These are phyloP conservation scores for Podargus strigoides DNA, from an alignment of 2,797 vertebrate genomes.

Conservation along the genomic window DNA sequence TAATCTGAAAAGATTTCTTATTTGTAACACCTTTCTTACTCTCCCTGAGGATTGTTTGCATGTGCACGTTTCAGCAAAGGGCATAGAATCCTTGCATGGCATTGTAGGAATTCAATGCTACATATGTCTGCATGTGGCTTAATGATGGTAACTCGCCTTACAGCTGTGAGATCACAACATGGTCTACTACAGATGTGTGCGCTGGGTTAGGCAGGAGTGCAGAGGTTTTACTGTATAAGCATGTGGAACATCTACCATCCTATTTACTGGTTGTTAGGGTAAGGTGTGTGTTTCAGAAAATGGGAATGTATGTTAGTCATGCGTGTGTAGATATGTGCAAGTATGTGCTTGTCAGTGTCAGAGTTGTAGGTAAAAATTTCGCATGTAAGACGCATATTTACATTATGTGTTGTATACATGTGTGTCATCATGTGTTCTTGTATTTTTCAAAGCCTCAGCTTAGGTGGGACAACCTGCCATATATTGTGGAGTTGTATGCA, in stretches of 20 bases:
- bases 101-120: neutral
- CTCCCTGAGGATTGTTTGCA: neutral
- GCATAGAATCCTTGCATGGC: neutral
- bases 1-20: neutral
- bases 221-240: neutral
- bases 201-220: rapidly evolving
- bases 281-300: neutral
- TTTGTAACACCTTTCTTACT: neutral
- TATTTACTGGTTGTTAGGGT: neutral
- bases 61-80: rapidly evolving
- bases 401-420: neutral
- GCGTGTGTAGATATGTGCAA: neutral
- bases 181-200: too few relatives aligned
- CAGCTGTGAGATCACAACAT: neutral
- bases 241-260: rapidly evolving
- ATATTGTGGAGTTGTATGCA: neutral
- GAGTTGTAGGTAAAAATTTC: neutral
- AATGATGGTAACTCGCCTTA: neutral
- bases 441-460: neutral
- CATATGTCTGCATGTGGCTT: neutral
- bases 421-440: neutral
- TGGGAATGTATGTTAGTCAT: neutral
- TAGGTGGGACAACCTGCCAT: neutral
- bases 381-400: neutral
- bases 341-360: neutral